A percentile compares a stretch with the other conserved stretches of the same genome.
Evolutionary conservation across 1,140 invertebrate genomes (phyloP).

Genomic region (Papilio aristodemus): DNA sequence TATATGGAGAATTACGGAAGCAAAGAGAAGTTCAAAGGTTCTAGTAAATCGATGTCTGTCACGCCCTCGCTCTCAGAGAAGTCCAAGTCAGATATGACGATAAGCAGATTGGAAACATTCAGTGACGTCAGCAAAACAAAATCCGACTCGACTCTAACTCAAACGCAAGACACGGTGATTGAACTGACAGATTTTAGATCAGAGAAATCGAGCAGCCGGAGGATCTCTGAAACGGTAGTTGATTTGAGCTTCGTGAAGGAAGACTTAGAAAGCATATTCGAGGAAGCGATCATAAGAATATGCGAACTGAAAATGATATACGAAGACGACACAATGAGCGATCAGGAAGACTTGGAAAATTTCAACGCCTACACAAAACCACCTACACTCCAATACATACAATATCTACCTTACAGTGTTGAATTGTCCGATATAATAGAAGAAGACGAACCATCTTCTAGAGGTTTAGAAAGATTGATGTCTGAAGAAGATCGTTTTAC

Average conservation of each 20-base stretch:
- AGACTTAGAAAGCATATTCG: conserved; percentile 70
- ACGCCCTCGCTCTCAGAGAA: conserved; percentile 72
- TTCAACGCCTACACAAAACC: conserved; percentile 70
- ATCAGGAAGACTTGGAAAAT: conserved; percentile 70
- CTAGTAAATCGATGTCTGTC: conserved; percentile 56
- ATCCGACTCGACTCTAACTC: conserved; percentile 69
- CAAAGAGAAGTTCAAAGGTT: conserved; percentile 58
- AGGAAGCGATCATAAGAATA: conserved; percentile 58
- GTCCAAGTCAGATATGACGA: conserved; percentile 77
- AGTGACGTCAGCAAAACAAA: conserved; percentile 76
- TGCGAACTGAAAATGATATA: conserved; percentile 55
- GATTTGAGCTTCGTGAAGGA: conserved; percentile 69
- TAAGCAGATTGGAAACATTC: conserved; percentile 73
- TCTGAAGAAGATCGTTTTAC: conserved; percentile 50
- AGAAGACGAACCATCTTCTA: conserved; percentile 72
- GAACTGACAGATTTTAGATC: conserved; percentile 54
- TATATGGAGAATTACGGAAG: conserved; percentile 73
- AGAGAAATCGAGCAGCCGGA: conserved; percentile 49
- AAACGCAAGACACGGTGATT: conserved; percentile 74
- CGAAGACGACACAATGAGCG: conserved; percentile 68
- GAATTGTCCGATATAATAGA: conserved; percentile 73
- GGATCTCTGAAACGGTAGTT: conserved; percentile 69
- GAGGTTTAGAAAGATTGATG: conserved; percentile 52
- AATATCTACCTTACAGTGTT: conserved; percentile 62
- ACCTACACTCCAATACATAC: conserved; percentile 52